These are phyloP conservation scores for Dromius quadrimaculatus DNA, from an alignment of 2,888 invertebrate species.

Conservation along the genomic window DNA sequence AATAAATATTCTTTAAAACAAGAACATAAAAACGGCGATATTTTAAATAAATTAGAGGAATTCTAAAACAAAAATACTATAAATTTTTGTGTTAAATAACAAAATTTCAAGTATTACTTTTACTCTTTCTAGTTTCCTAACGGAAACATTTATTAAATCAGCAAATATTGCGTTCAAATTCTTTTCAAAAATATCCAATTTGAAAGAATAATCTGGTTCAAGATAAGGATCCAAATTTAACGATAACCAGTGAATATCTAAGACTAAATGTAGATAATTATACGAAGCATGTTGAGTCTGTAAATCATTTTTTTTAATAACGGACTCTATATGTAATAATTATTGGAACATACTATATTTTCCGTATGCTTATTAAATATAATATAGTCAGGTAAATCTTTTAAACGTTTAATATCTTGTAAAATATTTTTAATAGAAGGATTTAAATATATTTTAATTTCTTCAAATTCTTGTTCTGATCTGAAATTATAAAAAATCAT, in stretches of 20 bases:
- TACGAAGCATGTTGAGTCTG: constrained; percentile 18
- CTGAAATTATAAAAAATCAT: constrained; percentile 10
- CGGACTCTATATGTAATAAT: neutral
- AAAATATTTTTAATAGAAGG: constrained; percentile 14
- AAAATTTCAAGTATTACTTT: constrained; percentile 12
- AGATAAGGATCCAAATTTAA: constrained; percentile 18
- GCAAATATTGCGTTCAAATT: constrained; percentile 19
- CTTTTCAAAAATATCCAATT: constrained; percentile 31
- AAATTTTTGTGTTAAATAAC: constrained; percentile 5
- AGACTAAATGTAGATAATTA: constrained; percentile 39
- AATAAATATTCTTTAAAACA: constrained; percentile 47
- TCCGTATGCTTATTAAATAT: constrained; percentile 30
- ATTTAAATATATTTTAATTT: neutral
- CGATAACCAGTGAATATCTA: constrained; percentile 38
- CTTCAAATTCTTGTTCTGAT: neutral
- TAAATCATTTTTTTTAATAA: constrained; percentile 2
- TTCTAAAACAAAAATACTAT: constrained; percentile 9
- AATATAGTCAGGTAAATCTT: constrained; percentile 40
- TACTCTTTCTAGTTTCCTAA: constrained; percentile 28
- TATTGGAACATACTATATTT: constrained; percentile 4
- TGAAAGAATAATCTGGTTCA: constrained; percentile 5
- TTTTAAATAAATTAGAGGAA: constrained; percentile 16
- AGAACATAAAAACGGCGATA: constrained; percentile 31
- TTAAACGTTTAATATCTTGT: constrained; percentile 2
- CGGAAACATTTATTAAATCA: constrained; percentile 32